Base-by-base conservation (phyloP, 2,113 vertebrate species). In the Chrysochloris asiatica region DNA sequence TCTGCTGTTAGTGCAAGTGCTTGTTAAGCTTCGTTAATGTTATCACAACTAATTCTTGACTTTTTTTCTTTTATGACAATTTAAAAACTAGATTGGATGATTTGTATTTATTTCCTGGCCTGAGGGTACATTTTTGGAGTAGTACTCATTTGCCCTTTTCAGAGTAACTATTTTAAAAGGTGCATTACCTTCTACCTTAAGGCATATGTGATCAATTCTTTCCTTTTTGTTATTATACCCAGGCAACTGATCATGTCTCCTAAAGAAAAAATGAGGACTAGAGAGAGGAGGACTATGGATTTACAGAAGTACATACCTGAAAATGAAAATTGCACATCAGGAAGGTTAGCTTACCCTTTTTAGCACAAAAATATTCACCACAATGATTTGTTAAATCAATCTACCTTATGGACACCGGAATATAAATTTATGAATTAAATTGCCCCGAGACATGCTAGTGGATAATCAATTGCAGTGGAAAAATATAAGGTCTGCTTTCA, bases 11-110 rank as follows among this genome's bases (percentile, higher is more conserved):
- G 71, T 43, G 63, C 33, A 56, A 90, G 80, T 86, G 38, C 41
- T 92, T 84, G n/a, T 92, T 89, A 95, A 92, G 86, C 43, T 48
- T 91, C 48, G 81, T 95, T 92, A 90, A 67, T 10, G 67, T 92
- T 75, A 95, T 75, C 41, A 85, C 50, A 95, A 72, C 80, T 92
- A 93, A 83, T 95, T 95, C 41, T 97, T 95, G 69, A 52, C n/a
- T 92, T 89, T 28, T 61, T 73, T 95, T 76, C 78, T 88, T 88
- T 61, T 16, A 69, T 61, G 82, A 89, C 33, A 89, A 91, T 93
- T 92, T 94, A 87, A 38, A 86, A 92, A 81, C 61, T 50, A 90
- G 63, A 24, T 84, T 90, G 76, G 30, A 89, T 87, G 41, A 93
- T 84, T 87, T 92, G 75, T 91, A 72, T 78, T 95, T 89, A 72